phyloP scores from a whole-genome alignment of 2,888 invertebrate species.

The Oscheius onirici region DNA sequence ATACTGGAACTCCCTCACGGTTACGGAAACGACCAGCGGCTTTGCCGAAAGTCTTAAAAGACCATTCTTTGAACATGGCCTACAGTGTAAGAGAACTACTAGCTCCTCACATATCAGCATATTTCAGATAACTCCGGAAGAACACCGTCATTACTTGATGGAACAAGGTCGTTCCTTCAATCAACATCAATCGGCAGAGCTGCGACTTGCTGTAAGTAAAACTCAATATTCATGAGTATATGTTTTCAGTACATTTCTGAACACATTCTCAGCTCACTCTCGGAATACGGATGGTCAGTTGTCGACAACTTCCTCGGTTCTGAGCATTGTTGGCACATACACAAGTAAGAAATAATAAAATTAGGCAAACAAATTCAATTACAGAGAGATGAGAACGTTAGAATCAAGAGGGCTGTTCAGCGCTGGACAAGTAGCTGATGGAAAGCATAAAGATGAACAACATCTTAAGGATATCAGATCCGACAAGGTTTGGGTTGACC shows the following conservation, averaged over 20 bases:
- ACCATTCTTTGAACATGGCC: slow-evolving; percentile 27
- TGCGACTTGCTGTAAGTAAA: slow-evolving; percentile 22
- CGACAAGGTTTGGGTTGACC: slow-evolving; percentile 52
- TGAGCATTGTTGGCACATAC: slow-evolving; percentile 60
- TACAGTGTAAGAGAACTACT: slow-evolving; percentile 5
- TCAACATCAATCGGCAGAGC: slow-evolving; percentile 22
- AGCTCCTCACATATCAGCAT: not conserved
- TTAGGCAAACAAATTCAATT: slow-evolving; percentile 26
- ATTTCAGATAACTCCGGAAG: slow-evolving; percentile 26
- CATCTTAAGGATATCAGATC: slow-evolving; percentile 64
- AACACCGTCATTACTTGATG: slow-evolving; percentile 22
- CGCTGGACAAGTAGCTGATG: slow-evolving; percentile 64
- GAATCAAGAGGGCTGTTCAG: slow-evolving; percentile 62
- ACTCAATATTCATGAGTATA: not conserved
- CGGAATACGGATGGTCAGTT: slow-evolving; percentile 69
- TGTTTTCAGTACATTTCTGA: slow-evolving; percentile 63
- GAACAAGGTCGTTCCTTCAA: slow-evolving; percentile 27
- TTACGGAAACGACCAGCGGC: slow-evolving; percentile 6
- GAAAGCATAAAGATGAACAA: slow-evolving; percentile 53
- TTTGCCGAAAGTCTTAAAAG: slow-evolving; percentile 12
- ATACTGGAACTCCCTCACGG: not conserved
- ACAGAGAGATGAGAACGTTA: slow-evolving; percentile 64
- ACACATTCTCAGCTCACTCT: slow-evolving; percentile 64
- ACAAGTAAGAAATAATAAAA: slow-evolving; percentile 12
- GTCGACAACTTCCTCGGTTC: slow-evolving; percentile 69